Base-by-base conservation (phyloP, 2,797 vertebrate genomes). In the Xiphophorus birchmanni region DNA sequence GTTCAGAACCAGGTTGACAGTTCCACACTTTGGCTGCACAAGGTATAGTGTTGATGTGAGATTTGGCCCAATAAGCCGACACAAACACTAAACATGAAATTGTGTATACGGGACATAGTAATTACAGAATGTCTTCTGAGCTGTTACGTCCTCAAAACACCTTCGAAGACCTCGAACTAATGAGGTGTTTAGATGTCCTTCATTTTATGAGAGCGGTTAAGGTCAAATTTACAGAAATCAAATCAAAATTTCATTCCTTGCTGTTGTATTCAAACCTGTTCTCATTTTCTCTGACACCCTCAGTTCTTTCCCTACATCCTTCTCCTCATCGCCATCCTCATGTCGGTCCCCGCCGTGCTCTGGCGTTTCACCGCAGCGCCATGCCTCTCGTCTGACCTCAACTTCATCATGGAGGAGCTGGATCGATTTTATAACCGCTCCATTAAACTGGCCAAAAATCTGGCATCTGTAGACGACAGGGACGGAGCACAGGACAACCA, bases 251-350 rank as follows among this genome's bases (percentile, higher is more conserved):
- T 12, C 26, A 2, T n/a, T n/a, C 44, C 69, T 45, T 67, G 29
- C 0, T 48, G 29, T 52, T 21, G 21, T 29, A 44, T 58, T 72
- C 45, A 17, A 29, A 60, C 8, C 3, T 5, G 37, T 71, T 26
- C 47, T 42, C 17, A 18, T 23, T 45, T 50, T 80, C 80, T 90
- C 88, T 56, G 78, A 48, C 65, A 40, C 47, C 32, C 42, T 77
- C 81, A 99, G 98, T 98, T 99, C 87, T 99, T 99, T 86, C 98
- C 98, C 0, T 99, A 99, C 90, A 97, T 98, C 89, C 96, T 99
- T 23, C 93, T 99, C 75, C 92, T 96, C 0, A 89, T 99, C 3
- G 98, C 98, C 17, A 96, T 98, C 90, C 95, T 99, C 52, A 91
- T 99, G 85, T 99, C 98, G 74, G 95, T 98, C 35, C 98, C 98